Evolutionary conservation across 2,797 vertebrate species (phyloP).

Genomic region (Sebastes minor): DNA sequence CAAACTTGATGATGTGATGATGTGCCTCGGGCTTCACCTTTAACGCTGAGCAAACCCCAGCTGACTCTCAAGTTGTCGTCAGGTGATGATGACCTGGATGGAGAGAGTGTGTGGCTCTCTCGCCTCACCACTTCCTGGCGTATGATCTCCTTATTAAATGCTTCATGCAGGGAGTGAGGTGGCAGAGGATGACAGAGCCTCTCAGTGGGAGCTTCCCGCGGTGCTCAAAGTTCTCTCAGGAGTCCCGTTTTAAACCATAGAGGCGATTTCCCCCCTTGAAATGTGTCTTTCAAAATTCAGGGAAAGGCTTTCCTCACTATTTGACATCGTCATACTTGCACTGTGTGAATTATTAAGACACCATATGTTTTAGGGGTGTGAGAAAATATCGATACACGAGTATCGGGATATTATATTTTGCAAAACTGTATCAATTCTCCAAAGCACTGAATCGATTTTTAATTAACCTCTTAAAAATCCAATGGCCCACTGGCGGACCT

Average conservation of each 20-base stretch:
- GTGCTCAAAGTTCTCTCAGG: not conserved
- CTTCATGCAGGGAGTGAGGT: not conserved
- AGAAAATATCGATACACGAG: no score
- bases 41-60: not conserved
- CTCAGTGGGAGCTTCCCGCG: not conserved
- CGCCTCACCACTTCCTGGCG: not conserved
- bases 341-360: not conserved
- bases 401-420: no score
- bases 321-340: not conserved
- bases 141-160: not conserved
- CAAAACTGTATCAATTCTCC: no score
- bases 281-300: not conserved
- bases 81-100: conserved; percentile 17
- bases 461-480: no score
- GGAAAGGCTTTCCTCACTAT: not conserved
- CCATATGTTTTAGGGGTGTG: no score
- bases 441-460: no score
- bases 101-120: not conserved
- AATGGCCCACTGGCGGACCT: no score
- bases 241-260: not conserved
- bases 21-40: not conserved
- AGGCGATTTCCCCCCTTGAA: not conserved
- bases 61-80: not conserved
- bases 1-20: not conserved
- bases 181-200: not conserved